Evolutionary conservation across 2,113 vertebrate species (phyloP), one percentile per base, ranked within the genome.

Genomic region (Ovis aries): DNA sequence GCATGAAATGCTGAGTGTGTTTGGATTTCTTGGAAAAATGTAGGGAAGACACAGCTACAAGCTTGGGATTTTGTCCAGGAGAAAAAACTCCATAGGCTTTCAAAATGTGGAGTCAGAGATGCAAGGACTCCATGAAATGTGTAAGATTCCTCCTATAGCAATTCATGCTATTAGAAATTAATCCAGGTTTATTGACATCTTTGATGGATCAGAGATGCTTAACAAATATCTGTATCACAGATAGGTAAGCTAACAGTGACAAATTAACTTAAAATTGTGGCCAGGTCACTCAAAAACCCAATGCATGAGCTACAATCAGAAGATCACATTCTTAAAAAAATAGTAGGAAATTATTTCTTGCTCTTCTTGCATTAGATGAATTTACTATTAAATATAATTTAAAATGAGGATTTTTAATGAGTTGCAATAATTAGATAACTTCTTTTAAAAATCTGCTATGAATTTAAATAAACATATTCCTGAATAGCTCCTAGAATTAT

Each of bases 321-420:
- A 92, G 43, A 62, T 16, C 5, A 43, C 0, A 0, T 83, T 89
- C 29, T 31, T 62, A 45, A 78, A 96, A 96, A 95, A 82, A 21
- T 14, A 33, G 11, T 14, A 50, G 8, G 55, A 62, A 78, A 43
- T 87, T 7, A 19, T 48, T 52, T 31, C 10, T 71, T 67, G 10
- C 15, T 91, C 4, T 93, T 80, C 1, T 62, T 17, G 29, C n/a
- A 64, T 8, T 52, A 59, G 7, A 21, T n/a, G 16, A 55, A 67
- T 7, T 57, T 31, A n/a, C 3, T 48, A 16, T 43, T 88, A 50
- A 74, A n/a, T 74, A n/a, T 50, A 14, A 81, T 48, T 87, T 81
- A 87, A 97, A 92, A 81, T 64, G 31, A 85, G 7, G 11, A 31
- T 55, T 33, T 87, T 31, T 21, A 97, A 10, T 82, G 12, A 95